Percentiles rank a stretch among this genome's conserved stretches.
These are phyloP conservation scores for Strix occidentalis DNA, from an alignment of 2,797 vertebrate species.

Conservation along the genomic window DNA sequence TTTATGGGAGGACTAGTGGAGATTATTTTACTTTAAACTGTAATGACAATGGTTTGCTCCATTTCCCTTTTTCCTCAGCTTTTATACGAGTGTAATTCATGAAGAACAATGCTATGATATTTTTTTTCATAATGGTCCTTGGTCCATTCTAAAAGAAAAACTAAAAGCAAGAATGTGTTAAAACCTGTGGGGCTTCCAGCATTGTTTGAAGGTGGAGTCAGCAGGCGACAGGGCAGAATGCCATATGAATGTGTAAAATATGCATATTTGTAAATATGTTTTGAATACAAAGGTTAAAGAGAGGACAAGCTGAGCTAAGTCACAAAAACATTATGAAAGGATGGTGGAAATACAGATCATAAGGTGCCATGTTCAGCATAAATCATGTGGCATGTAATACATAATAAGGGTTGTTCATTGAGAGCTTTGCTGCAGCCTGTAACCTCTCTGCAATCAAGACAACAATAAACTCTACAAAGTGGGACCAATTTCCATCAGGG, in stretches of 20 bases:
- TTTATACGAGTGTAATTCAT: neutral
- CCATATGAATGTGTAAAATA: constrained; percentile 26
- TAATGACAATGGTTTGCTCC: neutral
- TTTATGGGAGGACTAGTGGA: neutral
- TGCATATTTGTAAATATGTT: constrained; percentile 63
- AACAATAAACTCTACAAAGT: constrained; percentile 45
- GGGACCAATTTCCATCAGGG: constrained; percentile 30
- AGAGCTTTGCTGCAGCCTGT: constrained; percentile 18
- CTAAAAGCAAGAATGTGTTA: neutral
- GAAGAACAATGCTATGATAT: neutral
- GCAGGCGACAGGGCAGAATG: neutral
- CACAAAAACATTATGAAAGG: constrained; percentile 19
- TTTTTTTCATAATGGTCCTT: neutral
- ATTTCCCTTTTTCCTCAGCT: neutral
- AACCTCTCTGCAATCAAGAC: constrained; percentile 58
- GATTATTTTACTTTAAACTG: constrained; percentile 23
- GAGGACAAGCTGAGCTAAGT: constrained; percentile 48
- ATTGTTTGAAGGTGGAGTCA: neutral
- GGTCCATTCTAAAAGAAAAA: neutral
- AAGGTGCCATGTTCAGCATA: constrained; percentile 64
- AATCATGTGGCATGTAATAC: constrained; percentile 30
- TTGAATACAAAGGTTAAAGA: constrained; percentile 64
- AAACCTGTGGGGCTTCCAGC: neutral
- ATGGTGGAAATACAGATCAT: constrained; percentile 40
- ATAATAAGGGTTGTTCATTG: constrained; percentile 42